Evolutionary conservation across 2,888 invertebrate genomes (phyloP).

Genomic region (Penaeus monodon): DNA sequence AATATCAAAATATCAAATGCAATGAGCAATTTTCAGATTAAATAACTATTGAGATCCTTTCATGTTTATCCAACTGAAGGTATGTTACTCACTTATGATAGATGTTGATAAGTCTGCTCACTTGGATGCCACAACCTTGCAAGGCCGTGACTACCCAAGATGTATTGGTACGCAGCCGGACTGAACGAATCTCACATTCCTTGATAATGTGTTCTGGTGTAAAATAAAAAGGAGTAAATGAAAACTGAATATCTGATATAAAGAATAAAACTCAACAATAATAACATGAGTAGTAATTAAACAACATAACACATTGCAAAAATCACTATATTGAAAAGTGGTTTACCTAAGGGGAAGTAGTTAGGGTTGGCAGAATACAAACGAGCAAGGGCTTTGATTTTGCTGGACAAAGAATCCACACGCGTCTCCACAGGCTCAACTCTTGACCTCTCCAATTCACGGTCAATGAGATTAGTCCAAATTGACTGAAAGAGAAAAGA

Average conservation of each 20-base stretch:
- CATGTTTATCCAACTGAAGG: neutral
- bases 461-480: conserved; percentile 71
- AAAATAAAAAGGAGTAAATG: too few species aligned
- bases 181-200: conserved; percentile 62
- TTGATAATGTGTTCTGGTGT: conserved; percentile 67
- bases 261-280: neutral
- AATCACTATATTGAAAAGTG: conserved; percentile 25
- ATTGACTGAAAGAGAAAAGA: conserved; percentile 65
- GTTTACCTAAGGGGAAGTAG: conserved; percentile 86
- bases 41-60: neutral
- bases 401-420: conserved; percentile 55
- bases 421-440: conserved; percentile 25
- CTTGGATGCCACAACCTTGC: conserved; percentile 69
- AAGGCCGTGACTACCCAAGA: conserved; percentile 70
- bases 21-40: too few species aligned
- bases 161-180: conserved; percentile 65
- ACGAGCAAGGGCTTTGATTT: conserved; percentile 63
- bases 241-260: neutral
- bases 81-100: conserved; percentile 69
- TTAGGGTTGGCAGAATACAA: conserved; percentile 85
- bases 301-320: neutral
- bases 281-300: too few species aligned
- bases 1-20: neutral
- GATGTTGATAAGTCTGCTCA: conserved; percentile 70
- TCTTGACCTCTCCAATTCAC: conserved; percentile 47